Evolutionary conservation across 30 jellyfish, hydroid and myxozoan genomes (phyloP).

Genomic region (Aurelia coerulea): DNA sequence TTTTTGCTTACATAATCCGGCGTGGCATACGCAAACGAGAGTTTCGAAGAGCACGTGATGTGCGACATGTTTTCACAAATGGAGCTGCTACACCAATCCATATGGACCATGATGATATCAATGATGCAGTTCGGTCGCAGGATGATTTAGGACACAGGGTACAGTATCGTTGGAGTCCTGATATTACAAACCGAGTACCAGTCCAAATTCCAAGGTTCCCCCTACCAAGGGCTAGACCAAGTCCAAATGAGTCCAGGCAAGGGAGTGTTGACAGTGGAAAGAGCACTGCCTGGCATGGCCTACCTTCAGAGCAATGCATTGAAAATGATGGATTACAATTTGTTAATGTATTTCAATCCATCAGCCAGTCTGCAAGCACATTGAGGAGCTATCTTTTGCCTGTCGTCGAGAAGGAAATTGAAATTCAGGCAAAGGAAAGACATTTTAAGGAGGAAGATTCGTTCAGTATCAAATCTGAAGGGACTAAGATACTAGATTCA

Average conservation of each 20-base stretch:
- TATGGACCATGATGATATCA: constrained; percentile 30
- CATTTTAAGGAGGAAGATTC: constrained; percentile 37
- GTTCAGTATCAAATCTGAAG: constrained; percentile 62
- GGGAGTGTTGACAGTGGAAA: constrained; percentile 33
- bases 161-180: constrained; percentile 76
- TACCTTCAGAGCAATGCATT: constrained; percentile 66
- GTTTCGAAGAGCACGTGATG: constrained; percentile 51
- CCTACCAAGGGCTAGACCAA: constrained; percentile 46
- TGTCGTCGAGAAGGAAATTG: constrained; percentile 36
- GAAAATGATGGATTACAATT: constrained; percentile 48
- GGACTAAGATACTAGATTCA: constrained; percentile 41
- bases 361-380: constrained; percentile 61
- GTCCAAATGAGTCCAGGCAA: constrained; percentile 19
- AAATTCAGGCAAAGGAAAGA: neutral
- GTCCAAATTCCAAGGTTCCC: constrained; percentile 59
- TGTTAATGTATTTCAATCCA: constrained; percentile 36
- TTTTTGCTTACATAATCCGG: constrained; percentile 57
- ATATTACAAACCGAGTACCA: constrained; percentile 45
- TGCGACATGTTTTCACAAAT: constrained; percentile 55
- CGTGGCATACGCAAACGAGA: constrained; percentile 60
- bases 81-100: constrained; percentile 56
- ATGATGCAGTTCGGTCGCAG: constrained; percentile 11
- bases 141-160: constrained; percentile 23
- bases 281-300: constrained; percentile 68
- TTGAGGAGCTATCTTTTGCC: constrained; percentile 10